phyloP scores from a whole-genome alignment of 2,888 invertebrate genomes.

The Nesidiocoris tenuis region DNA sequence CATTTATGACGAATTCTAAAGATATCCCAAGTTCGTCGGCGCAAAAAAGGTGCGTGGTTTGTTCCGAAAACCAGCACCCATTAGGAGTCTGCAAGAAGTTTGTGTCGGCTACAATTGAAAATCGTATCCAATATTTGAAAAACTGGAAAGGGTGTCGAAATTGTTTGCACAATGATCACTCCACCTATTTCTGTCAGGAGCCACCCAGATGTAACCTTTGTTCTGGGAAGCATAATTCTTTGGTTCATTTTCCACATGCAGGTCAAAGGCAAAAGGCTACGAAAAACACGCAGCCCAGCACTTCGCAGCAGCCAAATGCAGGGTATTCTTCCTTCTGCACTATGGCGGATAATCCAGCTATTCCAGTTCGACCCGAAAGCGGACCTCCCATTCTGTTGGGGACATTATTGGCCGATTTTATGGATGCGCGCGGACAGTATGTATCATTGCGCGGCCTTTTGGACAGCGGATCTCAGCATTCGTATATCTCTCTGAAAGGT shows the following conservation, averaged over 20 bases:
- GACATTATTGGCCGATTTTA: not conserved
- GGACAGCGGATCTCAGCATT: constrained; percentile 24
- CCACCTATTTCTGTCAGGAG: not conserved
- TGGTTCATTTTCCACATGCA: too few relatives aligned
- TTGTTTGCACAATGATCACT: not conserved
- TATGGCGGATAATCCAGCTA: too few relatives aligned
- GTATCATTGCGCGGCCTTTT: constrained; percentile 11
- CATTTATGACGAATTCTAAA: not conserved
- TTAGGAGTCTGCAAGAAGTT: too few relatives aligned
- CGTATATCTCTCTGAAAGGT: not conserved
- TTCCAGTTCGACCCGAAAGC: too few relatives aligned
- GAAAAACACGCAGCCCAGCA: too few relatives aligned
- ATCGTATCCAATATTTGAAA: not conserved
- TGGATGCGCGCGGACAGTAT: not conserved
- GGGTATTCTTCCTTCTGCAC: too few relatives aligned
- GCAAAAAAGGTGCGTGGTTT: too few relatives aligned
- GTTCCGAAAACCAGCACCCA: too few relatives aligned
- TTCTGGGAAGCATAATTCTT: too few relatives aligned
- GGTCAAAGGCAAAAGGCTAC: too few relatives aligned
- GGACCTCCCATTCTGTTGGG: constrained; percentile 20
- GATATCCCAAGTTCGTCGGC: not conserved
- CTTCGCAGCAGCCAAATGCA: too few relatives aligned
- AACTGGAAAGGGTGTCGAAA: constrained; percentile 2
- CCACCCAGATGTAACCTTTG: too few relatives aligned
- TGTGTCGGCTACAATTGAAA: not conserved